Evolutionary conservation across 2,888 invertebrate species (phyloP), one percentile per base, ranked within the genome.

Genomic region (Nomada fucata): DNA sequence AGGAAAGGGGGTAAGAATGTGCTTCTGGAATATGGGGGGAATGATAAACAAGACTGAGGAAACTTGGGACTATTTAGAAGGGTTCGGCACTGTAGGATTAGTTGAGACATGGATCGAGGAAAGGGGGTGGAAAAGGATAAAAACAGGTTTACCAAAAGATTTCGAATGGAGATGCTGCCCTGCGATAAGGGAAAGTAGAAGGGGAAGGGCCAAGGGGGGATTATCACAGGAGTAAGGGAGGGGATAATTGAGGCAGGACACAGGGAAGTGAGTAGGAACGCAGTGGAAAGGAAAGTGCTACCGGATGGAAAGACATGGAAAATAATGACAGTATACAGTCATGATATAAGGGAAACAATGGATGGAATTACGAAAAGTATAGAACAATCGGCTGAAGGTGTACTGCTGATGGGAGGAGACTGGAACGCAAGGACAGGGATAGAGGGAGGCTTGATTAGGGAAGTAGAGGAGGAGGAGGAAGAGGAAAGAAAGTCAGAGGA

Each of bases 361-460:
- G 26, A 26, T 1, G 26, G 26, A 26, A 26, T 26, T 2, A 26
- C 26, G 26, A 26, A 26, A 26, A 26, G 1, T 71, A 20, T 13
- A 26, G 18, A 26, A 20, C 2, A 20, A 3, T 61, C 13, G 23
- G 36, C 4, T 71, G 61, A 36, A 23, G 20, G 23, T 47, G 60
- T 15, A 44, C 18, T 13, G 59, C 70, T 26, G 26, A 26, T 26
- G 26, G 26, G 26, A 26, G 26, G 26, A 26, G 26, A 26, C 26
- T 26, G 26, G 15, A 68, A 68, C 18, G 68, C 68, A 10, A 68
- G 68, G 29, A 29, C 29, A 26, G 68, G 29, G 29, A 29, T 55
- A 2, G 55, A 68, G 50, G 68, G 20, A 29, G 68, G 68, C 9
- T 52, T 29, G 2, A 47, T 47, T 13, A 47, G 11, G 15, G 3